Conservation (phyloP, 2,888 invertebrate genomes). For the Abscondita cerata region DNA sequence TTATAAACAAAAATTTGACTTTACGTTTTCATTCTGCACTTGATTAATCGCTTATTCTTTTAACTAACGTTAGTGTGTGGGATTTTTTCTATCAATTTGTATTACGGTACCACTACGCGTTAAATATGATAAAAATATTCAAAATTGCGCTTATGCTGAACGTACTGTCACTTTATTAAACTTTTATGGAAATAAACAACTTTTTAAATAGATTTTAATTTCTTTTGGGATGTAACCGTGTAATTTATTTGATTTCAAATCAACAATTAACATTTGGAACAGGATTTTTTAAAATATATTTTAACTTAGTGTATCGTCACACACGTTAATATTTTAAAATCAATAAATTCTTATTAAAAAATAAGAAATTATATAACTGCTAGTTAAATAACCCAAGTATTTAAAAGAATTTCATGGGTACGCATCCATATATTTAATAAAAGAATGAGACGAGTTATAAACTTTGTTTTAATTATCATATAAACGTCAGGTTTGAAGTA, state of each 20-base stretch:
- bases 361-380: neutral
- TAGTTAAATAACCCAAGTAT: neutral
- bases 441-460: slow-evolving; percentile 18
- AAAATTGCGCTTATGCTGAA: neutral
- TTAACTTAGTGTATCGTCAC: neutral
- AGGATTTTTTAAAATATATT: slow-evolving; percentile 1
- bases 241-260: slow-evolving; percentile 8
- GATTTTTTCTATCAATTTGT: neutral
- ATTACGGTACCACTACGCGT: neutral
- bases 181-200: slow-evolving; percentile 13
- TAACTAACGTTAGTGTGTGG: slow-evolving; percentile 9
- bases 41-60: slow-evolving; percentile 4
- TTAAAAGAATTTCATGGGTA: neutral
- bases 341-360: neutral
- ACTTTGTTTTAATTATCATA: slow-evolving; percentile 18
- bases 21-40: neutral
- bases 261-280: slow-evolving; percentile 10
- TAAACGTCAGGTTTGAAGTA: slow-evolving; percentile 16
- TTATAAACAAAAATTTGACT: slow-evolving; percentile 2
- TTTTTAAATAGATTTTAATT: slow-evolving; percentile 11
- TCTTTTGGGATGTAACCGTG: slow-evolving; percentile 1
- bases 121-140: slow-evolving; percentile 5
- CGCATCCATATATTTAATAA: neutral
- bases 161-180: slow-evolving; percentile 8
- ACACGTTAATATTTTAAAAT: neutral